phyloP scores from a whole-genome alignment of 1,140 invertebrate genomes.

The Eurosta solidaginis region DNA sequence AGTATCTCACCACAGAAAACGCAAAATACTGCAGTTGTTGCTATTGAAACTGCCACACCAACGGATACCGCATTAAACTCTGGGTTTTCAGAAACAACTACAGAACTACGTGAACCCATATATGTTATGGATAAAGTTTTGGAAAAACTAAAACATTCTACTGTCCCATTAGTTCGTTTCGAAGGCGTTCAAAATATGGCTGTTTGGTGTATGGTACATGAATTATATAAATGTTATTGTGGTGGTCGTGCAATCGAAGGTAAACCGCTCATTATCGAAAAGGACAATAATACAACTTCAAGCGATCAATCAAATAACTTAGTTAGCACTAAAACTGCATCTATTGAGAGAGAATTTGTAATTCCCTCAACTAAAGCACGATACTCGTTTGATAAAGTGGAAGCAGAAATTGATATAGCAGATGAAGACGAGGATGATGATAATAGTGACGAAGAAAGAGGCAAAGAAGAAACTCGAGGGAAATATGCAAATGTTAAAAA shows the following conservation, averaged over 20 bases:
- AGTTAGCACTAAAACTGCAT: neutral
- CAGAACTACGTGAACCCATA: conserved; percentile 36
- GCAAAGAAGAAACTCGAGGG: neutral
- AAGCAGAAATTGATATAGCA: conserved; percentile 9
- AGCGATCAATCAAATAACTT: neutral
- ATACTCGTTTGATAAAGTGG: conserved; percentile 49
- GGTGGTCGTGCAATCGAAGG: conserved; percentile 44
- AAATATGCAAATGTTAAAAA: neutral
- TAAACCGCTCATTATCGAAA: conserved; percentile 45
- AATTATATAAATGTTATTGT: conserved; percentile 57
- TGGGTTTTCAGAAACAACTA: conserved; percentile 5
- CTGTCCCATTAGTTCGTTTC: conserved; percentile 44
- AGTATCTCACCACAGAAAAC: conserved; percentile 22
- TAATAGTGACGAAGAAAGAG: neutral
- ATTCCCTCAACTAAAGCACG: conserved; percentile 35
- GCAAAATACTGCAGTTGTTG: conserved; percentile 2
- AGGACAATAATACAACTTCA: neutral
- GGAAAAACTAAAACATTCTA: conserved; percentile 48
- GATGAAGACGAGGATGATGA: conserved; percentile 12
- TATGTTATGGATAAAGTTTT: conserved; percentile 45
- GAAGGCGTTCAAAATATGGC: conserved; percentile 47
- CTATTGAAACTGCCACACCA: neutral
- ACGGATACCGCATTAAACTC: neutral
- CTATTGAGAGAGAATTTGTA: neutral
- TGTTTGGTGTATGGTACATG: conserved; percentile 55